These are phyloP conservation scores for Tinamus guttatus DNA, from an alignment of 2,113 vertebrate species.

Conservation along the genomic window DNA sequence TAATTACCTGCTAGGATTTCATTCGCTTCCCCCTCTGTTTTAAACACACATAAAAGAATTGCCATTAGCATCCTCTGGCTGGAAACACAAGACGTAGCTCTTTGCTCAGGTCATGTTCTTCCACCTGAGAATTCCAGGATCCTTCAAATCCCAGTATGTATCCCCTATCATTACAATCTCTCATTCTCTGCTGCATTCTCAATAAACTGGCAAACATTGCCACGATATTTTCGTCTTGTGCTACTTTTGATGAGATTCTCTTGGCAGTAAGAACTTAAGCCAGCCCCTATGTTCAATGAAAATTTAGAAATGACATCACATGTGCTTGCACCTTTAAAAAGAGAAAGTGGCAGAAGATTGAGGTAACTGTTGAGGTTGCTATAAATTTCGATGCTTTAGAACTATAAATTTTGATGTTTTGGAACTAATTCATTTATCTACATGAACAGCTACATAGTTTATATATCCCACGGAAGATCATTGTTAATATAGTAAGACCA, in stretches of 20 bases:
- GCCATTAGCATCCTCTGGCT: neutral
- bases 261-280: neutral
- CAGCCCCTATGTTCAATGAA: neutral
- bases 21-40: neutral
- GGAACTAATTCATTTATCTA: neutral
- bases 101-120: neutral
- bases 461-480: neutral
- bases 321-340: neutral
- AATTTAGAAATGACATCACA: neutral
- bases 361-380: neutral
- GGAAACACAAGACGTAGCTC: neutral
- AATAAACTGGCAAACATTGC: neutral
- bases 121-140: neutral
- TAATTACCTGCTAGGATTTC: constrained; percentile 20
- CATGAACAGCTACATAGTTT: neutral
- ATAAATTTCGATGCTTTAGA: neutral
- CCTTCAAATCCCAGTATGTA: neutral
- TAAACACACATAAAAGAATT: neutral
- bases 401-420: neutral
- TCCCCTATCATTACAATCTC: neutral
- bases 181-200: neutral
- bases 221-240: neutral
- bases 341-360: neutral
- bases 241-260: neutral
- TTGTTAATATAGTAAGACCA: neutral